A percentile compares a stretch with the other conserved stretches of the same genome.
Evolutionary conservation across 2,888 invertebrate species (phyloP).

Genomic region (Biston betularia): DNA sequence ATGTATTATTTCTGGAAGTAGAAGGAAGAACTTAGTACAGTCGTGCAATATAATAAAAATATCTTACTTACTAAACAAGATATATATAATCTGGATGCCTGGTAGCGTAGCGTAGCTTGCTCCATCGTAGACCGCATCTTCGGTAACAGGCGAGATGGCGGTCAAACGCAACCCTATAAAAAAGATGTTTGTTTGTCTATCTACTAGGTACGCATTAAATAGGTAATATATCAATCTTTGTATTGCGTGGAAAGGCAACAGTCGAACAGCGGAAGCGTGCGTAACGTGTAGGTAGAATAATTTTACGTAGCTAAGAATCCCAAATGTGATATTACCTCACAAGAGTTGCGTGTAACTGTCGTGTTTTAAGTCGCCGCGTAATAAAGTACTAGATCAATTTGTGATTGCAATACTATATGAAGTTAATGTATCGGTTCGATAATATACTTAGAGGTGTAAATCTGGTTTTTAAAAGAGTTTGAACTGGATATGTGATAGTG

Average conservation of each 20-base stretch:
- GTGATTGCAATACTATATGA: conserved; percentile 1
- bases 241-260: conserved; percentile 2
- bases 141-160: no score
- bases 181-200: no score
- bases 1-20: no score
- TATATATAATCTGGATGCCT: no score
- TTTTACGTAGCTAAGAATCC: conserved; percentile 64
- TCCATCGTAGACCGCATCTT: no score
- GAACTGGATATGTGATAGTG: conserved; percentile 49
- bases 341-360: conserved; percentile 43
- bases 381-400: neutral
- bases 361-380: conserved; percentile 18
- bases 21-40: no score
- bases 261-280: conserved; percentile 10
- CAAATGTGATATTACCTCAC: conserved; percentile 76
- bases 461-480: conserved; percentile 49
- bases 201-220: no score
- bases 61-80: no score
- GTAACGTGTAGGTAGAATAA: conserved; percentile 66
- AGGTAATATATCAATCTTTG: neutral
- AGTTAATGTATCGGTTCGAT: conserved; percentile 7
- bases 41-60: no score
- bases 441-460: conserved; percentile 39
- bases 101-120: no score
- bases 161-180: no score